phyloP scores from a whole-genome alignment of 2,888 invertebrate genomes.

The Elegia similella region DNA sequence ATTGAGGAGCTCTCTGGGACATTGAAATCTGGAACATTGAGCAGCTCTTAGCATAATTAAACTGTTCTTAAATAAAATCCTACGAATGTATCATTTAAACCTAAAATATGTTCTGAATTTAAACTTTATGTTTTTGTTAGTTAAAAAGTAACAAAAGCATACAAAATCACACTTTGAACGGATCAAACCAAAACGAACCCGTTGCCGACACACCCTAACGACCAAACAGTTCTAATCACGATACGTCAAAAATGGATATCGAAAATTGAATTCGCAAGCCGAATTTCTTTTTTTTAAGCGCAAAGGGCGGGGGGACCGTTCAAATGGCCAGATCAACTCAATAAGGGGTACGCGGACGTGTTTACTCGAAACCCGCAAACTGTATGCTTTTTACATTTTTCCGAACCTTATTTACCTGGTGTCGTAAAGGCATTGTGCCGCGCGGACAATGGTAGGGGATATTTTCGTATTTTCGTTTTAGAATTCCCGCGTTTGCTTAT shows the following conservation, averaged over 20 bases:
- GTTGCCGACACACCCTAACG: conserved; percentile 61
- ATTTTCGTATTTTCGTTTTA: conserved; percentile 48
- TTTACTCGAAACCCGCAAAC: conserved; percentile 79
- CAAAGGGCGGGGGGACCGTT: conserved; percentile 70
- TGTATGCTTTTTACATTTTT: conserved; percentile 72
- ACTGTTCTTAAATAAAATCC: too few relatives aligned
- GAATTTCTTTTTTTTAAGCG: conserved; percentile 59
- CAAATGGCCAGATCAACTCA: conserved; percentile 80
- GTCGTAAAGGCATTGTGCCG: conserved; percentile 78
- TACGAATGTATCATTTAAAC: too few relatives aligned
- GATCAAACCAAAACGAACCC: conserved; percentile 43
- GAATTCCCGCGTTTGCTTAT: conserved; percentile 40
- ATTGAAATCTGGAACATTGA: too few relatives aligned
- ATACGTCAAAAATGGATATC: conserved; percentile 80
- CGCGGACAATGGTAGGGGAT: conserved; percentile 66
- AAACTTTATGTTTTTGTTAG: neutral
- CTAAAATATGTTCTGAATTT: too few relatives aligned
- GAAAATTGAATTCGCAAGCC: conserved; percentile 74
- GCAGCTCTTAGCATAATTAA: too few relatives aligned
- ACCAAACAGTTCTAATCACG: conserved; percentile 79
- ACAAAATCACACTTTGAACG: conserved; percentile 43
- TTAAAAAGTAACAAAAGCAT: conserved; percentile 10
- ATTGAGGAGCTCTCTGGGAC: too few relatives aligned
- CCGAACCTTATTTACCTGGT: conserved; percentile 76
- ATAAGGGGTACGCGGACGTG: conserved; percentile 74